Evolutionary conservation across 30 jellyfish, hydroid and myxozoan species (phyloP).

Genomic region (Aurelia aurita complex sp. Pacific): DNA sequence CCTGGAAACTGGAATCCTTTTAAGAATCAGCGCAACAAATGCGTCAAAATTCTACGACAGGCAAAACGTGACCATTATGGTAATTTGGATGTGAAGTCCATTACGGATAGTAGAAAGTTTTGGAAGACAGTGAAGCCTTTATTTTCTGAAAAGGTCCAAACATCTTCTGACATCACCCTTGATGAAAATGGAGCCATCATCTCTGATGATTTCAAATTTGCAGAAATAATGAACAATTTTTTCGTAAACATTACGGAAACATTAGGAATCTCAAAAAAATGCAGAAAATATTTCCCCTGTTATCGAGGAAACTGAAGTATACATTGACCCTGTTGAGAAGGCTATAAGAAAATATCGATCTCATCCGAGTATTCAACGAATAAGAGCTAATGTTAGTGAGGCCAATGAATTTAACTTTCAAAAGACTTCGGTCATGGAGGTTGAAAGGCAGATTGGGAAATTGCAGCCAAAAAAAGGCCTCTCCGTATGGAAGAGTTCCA

Average conservation of each 20-base stretch:
- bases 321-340: background rate
- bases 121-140: conserved; percentile 28
- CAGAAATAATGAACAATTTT: conserved; percentile 24
- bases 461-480: too few relatives aligned
- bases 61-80: conserved; percentile 10
- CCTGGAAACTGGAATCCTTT: too few relatives aligned
- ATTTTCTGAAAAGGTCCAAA: conserved; percentile 12
- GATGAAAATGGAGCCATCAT: conserved; percentile 24
- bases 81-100: background rate
- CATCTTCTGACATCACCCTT: conserved; percentile 31
- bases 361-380: conserved; percentile 20
- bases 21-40: too few relatives aligned
- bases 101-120: conserved; percentile 9
- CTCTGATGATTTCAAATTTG: conserved; percentile 10
- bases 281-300: too few relatives aligned
- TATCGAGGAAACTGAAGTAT: background rate
- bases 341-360: background rate
- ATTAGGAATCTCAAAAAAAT: too few relatives aligned
- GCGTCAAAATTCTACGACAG: too few relatives aligned
- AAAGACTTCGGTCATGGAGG: too few relatives aligned
- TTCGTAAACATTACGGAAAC: background rate
- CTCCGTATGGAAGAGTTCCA: too few relatives aligned
- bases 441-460: too few relatives aligned
- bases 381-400: background rate
- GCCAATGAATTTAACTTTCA: background rate